phyloP scores from a whole-genome alignment of 2,888 invertebrate species.

The Drosophila falleni region DNA sequence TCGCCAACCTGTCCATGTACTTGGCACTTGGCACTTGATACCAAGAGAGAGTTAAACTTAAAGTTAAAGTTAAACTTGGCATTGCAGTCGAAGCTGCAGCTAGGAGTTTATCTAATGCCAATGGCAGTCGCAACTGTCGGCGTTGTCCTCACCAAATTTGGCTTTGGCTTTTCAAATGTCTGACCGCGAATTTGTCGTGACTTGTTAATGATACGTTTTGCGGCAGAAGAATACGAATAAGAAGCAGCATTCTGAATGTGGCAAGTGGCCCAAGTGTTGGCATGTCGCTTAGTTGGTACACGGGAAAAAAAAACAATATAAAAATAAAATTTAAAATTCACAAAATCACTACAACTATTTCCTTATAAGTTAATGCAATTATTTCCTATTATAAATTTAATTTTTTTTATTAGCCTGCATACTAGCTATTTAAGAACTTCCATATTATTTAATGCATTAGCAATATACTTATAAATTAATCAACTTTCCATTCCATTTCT shows the following conservation, averaged over 20 bases:
- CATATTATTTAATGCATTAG: no score
- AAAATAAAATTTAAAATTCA: background rate
- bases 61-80: background rate
- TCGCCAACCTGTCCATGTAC: conserved; percentile 66
- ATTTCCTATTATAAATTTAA: no score
- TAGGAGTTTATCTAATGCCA: conserved; percentile 77
- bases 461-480: no score
- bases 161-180: conserved; percentile 77
- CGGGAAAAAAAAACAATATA: background rate
- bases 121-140: conserved; percentile 45
- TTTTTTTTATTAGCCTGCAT: no score
- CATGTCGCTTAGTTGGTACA: conserved; percentile 16
- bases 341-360: no score
- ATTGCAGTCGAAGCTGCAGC: conserved; percentile 22
- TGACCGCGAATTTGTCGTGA: conserved; percentile 83
- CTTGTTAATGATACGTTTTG: conserved; percentile 83
- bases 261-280: conserved; percentile 46
- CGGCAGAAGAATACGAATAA: conserved; percentile 20
- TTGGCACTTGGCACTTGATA: conserved; percentile 60
- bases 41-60: background rate
- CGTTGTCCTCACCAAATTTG: conserved; percentile 75
- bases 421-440: no score
- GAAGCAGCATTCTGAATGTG: background rate
- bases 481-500: no score
- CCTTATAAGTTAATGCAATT: no score